These are phyloP conservation scores for Cephus sareptanus DNA, from an alignment of 2,888 invertebrate species.

Conservation along the genomic window DNA sequence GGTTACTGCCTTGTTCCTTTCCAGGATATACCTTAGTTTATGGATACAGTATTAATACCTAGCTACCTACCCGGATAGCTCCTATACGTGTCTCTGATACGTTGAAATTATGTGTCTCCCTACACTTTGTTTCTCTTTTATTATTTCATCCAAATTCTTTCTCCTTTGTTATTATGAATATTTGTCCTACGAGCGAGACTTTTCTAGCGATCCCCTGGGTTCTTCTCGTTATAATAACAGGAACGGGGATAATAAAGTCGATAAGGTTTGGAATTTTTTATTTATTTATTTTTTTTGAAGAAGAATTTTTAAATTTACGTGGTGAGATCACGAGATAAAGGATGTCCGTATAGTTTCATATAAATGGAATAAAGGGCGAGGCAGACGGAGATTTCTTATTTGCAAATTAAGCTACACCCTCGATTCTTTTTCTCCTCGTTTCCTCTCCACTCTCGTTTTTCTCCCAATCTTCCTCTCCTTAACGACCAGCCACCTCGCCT, in stretches of 20 bases:
- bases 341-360: not conserved
- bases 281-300: too few species aligned
- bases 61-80: not conserved
- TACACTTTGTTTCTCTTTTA: not conserved
- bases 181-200: not conserved
- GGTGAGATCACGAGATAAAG: not conserved
- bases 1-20: not conserved
- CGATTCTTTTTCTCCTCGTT: constrained; percentile 14
- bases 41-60: not conserved
- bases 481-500: not conserved
- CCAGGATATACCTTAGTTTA: not conserved
- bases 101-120: not conserved
- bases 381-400: constrained; percentile 6
- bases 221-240: not conserved
- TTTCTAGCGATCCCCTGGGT: not conserved
- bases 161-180: not conserved
- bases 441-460: constrained; percentile 4
- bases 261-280: not conserved
- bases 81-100: not conserved
- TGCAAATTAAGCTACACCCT: constrained; percentile 19
- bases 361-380: constrained; percentile 2
- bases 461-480: constrained; percentile 12
- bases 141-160: not conserved
- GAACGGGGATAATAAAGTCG: not conserved
- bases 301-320: not conserved